These are phyloP conservation scores for Papilio helenus DNA, from an alignment of 1,140 invertebrate genomes.

Conservation along the genomic window DNA sequence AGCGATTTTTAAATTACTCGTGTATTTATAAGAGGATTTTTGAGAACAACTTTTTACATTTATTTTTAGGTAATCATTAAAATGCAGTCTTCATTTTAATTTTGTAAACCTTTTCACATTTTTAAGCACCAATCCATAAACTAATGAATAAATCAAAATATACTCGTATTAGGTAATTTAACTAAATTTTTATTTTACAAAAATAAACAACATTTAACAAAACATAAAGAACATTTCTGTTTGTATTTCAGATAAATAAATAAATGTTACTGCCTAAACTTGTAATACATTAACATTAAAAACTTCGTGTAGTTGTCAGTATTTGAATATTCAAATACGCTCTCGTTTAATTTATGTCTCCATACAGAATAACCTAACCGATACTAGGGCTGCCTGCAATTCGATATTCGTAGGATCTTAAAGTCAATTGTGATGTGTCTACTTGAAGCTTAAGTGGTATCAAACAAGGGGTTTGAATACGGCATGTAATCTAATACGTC, in stretches of 20 bases:
- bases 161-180: too few species aligned
- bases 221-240: neutral
- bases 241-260: conserved; percentile 30
- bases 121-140: too few species aligned
- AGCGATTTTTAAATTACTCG: neutral
- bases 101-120: too few species aligned
- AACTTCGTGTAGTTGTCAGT: conserved; percentile 24
- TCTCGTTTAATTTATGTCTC: conserved; percentile 38
- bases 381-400: conserved; percentile 69
- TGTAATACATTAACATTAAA: conserved; percentile 32
- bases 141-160: too few species aligned
- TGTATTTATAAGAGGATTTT: too few species aligned
- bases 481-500: conserved; percentile 29
- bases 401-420: conserved; percentile 69
- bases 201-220: neutral
- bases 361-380: conserved; percentile 38
- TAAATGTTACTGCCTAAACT: neutral
- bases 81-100: too few species aligned
- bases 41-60: too few species aligned
- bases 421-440: conserved; percentile 64
- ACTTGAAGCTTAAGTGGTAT: conserved; percentile 49
- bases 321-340: conserved; percentile 44
- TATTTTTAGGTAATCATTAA: too few species aligned
- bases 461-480: conserved; percentile 43
- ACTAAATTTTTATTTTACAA: neutral